phyloP scores from a whole-genome alignment of 2,113 vertebrate species.

The Struthidea cinerea region DNA sequence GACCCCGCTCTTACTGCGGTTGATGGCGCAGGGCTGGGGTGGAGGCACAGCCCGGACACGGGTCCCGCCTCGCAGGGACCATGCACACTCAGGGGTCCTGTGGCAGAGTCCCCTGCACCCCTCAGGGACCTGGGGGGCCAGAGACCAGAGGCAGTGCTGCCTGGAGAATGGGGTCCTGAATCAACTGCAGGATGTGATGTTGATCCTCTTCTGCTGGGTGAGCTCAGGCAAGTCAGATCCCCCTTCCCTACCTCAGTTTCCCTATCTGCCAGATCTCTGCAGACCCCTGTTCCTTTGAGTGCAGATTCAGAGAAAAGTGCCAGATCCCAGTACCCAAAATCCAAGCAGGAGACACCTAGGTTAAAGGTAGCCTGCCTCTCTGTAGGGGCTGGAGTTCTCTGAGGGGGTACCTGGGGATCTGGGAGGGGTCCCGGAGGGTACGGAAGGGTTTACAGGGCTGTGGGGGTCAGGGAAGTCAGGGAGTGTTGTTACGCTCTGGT shows the following conservation, averaged over 20 bases:
- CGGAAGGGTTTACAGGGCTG: background rate
- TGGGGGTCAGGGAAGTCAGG: background rate
- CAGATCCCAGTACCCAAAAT: background rate
- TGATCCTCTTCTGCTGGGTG: background rate
- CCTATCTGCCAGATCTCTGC: background rate
- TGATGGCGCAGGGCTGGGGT: background rate
- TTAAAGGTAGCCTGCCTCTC: background rate
- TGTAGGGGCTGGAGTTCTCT: background rate
- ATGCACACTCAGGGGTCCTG: fast-evolving
- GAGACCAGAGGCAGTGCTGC: background rate
- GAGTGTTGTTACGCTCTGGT: background rate
- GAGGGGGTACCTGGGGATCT: background rate
- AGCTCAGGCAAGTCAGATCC: background rate
- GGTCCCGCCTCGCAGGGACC: background rate
- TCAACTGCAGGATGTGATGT: background rate
- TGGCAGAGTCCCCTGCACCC: no score
- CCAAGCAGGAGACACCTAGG: background rate
- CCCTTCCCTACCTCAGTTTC: background rate
- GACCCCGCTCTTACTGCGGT: background rate
- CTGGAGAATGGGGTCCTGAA: background rate
- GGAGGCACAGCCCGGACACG: background rate
- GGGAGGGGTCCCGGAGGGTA: background rate
- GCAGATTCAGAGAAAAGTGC: fast-evolving
- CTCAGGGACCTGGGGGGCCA: background rate
- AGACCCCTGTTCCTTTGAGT: background rate